Evolutionary conservation across 2,113 vertebrate genomes (phyloP), one percentile per base, ranked within the genome.

Genomic region (Eudyptes chrysolophus): DNA sequence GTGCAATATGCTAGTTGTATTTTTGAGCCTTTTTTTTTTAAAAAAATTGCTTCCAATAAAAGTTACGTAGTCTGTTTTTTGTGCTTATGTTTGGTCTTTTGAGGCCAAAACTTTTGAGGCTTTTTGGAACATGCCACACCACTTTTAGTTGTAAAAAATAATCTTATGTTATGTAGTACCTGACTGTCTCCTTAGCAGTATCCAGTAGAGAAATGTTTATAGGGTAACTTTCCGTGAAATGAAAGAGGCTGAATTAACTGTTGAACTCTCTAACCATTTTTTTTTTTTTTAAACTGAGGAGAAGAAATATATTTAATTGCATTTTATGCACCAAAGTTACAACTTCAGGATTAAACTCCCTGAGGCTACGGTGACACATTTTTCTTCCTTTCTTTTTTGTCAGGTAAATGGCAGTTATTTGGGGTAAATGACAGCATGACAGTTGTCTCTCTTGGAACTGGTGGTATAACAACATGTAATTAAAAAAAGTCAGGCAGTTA

Each of bases 401-500:
- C 22, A 11, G 9, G 48, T 82, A 85, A 89, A 79, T 78, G 52
- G 65, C 71, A 72, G 15, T 48, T 79, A 40, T 72, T 92, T 52
- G n/a, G 65, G 40, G 16, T 82, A 87, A 78, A 85, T 72, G 49
- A 70, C 64, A 91, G 78, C 27, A 22, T 46, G 66, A 52, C 34
- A 46, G 40, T 34, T 65, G 40, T 71, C 36, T 85, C 4, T 81
- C 30, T 54, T 80, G 61, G 51, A 84, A 57, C 13, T 62, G 51
- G n/a, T 90, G 66, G 58, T 68, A 46, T 57, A 76, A 83, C 40
- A 92, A 72, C 34, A 25, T 66, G 11, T 74, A 65, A 77, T 86
- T 95, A 76, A 90, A 87, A 58, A 70, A 75, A 38, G 16, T 81
- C 69, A 82, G 66, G 81, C 34, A 71, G 21, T 82, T 90, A 57